phyloP scores from a whole-genome alignment of 92 coral and sea anemone species.

The Pocillopora grandis region DNA sequence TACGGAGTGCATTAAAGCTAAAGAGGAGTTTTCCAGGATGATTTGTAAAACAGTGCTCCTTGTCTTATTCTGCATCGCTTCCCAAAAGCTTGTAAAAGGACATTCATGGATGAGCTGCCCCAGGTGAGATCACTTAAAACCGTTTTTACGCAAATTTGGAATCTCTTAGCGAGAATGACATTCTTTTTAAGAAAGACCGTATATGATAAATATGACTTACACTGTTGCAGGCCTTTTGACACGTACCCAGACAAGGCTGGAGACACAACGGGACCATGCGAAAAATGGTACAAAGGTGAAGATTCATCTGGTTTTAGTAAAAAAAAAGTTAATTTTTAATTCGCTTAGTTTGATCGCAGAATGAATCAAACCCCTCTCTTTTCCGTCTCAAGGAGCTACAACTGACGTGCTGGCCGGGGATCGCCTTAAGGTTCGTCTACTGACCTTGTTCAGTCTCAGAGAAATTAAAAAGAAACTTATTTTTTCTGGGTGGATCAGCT shows the following conservation, averaged over 20 bases:
- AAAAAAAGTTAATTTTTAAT: not conserved
- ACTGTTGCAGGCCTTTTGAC: constrained; percentile 36
- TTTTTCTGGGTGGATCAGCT: too few species aligned
- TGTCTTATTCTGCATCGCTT: not conserved
- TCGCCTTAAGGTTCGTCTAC: constrained; percentile 34
- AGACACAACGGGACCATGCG: constrained; percentile 49
- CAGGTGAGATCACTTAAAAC: constrained; percentile 4
- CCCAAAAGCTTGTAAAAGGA: not conserved
- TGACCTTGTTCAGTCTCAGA: too few species aligned
- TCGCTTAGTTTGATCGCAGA: not conserved
- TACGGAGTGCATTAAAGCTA: not conserved
- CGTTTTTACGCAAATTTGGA: not conserved
- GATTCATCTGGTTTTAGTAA: not conserved
- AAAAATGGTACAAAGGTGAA: constrained; percentile 50
- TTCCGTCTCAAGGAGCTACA: constrained; percentile 6
- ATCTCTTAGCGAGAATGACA: too few species aligned
- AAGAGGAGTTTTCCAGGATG: not conserved
- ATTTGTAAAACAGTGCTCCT: not conserved
- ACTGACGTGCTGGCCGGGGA: constrained; percentile 47
- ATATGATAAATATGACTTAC: too few species aligned
- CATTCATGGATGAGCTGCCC: constrained; percentile 58
- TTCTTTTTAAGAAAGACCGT: too few species aligned
- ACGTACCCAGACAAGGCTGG: constrained; percentile 52
- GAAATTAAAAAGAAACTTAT: too few species aligned
- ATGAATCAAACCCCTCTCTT: not conserved